Conservation (phyloP, 2,113 vertebrate genomes). For the Xenopus tropicalis region DNA sequence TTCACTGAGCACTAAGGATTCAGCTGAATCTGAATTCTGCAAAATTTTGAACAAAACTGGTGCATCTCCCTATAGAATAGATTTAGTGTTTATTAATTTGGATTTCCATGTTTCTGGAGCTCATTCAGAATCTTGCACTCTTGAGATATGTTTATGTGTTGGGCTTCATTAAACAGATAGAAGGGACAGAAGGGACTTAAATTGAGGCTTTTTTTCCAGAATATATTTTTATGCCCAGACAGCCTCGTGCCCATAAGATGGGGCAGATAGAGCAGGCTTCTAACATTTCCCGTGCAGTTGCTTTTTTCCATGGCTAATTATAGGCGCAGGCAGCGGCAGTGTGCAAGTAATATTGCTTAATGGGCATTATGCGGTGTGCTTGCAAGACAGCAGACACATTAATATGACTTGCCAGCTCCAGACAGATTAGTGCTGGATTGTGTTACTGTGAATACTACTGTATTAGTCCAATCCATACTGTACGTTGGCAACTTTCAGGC, state of each 20-base stretch:
- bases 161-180: too few species aligned
- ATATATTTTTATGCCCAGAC: constrained; percentile 45
- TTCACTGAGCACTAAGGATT: too few species aligned
- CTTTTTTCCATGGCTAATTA: constrained; percentile 33
- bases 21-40: too few species aligned
- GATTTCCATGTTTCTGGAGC: too few species aligned
- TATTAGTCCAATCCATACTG: background rate
- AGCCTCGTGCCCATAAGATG: background rate
- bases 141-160: too few species aligned
- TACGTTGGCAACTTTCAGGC: background rate
- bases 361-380: fast-evolving
- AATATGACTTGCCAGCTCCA: constrained; percentile 23
- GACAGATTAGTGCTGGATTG: background rate
- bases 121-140: too few species aligned
- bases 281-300: constrained; percentile 41
- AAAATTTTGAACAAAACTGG: too few species aligned
- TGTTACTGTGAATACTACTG: constrained; percentile 22
- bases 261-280: constrained; percentile 20
- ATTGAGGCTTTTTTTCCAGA: too few species aligned
- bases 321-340: constrained; percentile 28
- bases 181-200: too few species aligned
- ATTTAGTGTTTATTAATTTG: too few species aligned
- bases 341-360: constrained; percentile 13
- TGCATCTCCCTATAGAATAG: too few species aligned
- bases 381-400: background rate